Evolutionary conservation across 2,113 vertebrate species (phyloP).

Genomic region (Hylia prasina): DNA sequence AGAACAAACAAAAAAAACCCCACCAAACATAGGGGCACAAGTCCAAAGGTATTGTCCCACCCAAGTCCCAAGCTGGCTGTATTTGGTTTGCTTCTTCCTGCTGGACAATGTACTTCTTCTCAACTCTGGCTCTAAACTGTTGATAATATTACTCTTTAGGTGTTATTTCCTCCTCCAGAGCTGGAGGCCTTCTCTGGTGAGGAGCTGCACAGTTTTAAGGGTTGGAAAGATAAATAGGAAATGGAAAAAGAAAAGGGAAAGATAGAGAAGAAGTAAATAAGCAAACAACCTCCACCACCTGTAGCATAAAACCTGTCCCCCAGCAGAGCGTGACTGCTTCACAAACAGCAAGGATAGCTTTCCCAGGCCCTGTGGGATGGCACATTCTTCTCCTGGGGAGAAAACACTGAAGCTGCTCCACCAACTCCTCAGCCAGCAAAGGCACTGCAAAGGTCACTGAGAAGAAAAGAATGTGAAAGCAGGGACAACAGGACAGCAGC

Average conservation of each 20-base stretch:
- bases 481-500: background rate
- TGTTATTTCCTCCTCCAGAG: background rate
- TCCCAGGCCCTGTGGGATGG: background rate
- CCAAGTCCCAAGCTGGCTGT: background rate
- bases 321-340: rapidly evolving
- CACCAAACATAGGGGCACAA: rapidly evolving
- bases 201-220: background rate
- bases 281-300: background rate
- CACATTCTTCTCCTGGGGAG: background rate
- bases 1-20: background rate
- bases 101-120: background rate
- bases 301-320: background rate
- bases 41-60: background rate
- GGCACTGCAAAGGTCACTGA: background rate
- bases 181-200: background rate
- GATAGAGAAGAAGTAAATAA: background rate
- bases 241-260: background rate
- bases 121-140: background rate
- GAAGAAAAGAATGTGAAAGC: background rate
- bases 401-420: background rate
- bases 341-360: background rate
- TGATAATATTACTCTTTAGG: background rate
- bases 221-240: background rate
- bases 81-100: background rate
- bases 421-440: background rate